These are phyloP conservation scores for Python bivittatus DNA, from an alignment of 2,113 vertebrate species.

Conservation along the genomic window DNA sequence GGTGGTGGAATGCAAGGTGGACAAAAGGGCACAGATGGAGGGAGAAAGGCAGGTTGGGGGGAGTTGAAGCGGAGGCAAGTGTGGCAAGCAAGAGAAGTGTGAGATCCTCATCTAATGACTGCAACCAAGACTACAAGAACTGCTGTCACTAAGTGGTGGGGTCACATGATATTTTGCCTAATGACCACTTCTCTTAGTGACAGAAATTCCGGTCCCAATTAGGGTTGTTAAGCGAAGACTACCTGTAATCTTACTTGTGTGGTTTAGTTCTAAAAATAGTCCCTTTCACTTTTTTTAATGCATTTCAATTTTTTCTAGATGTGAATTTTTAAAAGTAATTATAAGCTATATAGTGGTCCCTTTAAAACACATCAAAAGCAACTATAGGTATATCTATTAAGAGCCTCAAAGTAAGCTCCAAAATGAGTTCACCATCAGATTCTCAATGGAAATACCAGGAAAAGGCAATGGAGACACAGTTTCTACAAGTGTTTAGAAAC, in stretches of 20 bases:
- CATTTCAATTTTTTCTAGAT: background rate
- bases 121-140: background rate
- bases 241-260: background rate
- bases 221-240: background rate
- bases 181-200: background rate
- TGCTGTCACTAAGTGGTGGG: background rate
- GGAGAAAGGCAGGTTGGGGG: background rate
- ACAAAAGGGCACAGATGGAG: background rate
- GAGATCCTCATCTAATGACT: background rate
- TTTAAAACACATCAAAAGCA: constrained; percentile 48
- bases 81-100: background rate
- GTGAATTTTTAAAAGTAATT: constrained; percentile 31
- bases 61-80: background rate
- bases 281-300: background rate
- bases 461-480: constrained; percentile 5
- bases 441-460: constrained; percentile 32
- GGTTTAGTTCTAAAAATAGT: constrained; percentile 24
- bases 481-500: background rate
- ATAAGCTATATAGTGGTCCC: constrained; percentile 27
- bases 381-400: constrained; percentile 18
- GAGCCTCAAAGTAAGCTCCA: constrained; percentile 17
- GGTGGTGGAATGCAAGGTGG: background rate
- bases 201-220: background rate
- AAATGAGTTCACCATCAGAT: constrained; percentile 20
- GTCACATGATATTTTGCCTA: background rate